Base-by-base conservation (phyloP, 2,888 invertebrate genomes). In the Nemotelus pantherinus region DNA sequence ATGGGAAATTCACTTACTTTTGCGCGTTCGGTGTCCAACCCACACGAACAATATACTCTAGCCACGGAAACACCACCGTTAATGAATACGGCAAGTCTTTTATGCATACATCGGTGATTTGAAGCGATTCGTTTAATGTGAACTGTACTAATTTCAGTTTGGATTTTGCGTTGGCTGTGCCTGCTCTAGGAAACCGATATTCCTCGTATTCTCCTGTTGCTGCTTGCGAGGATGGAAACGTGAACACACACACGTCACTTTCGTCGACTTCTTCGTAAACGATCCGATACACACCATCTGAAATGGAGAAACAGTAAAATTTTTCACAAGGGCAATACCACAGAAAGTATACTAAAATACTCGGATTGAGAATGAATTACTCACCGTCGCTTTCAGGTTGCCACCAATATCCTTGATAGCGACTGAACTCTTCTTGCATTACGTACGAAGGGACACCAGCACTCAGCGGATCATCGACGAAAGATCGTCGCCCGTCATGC, bases 361-460 rank as follows among this genome's bases (percentile, higher is more conserved):
- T 53, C 53, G 10, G 41, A 41, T 41, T 43, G 41, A 25, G 1
- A 10, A 41, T 63, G 9, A 41, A 10, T 5, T 43, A 77, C 43
- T 77, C 83, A 92, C 92, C 92, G 80, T 90, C 88, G 67, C 91
- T 90, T 81, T 90, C 89, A 0, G 97, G 96, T 84, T 97, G 96
- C 99, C 99, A 99, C 99, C 99, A 99, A 87, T 96, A 98, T 0
- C 98, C 99, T 78, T 95, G 95, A 86, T 97, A 99, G 53, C 98
- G 89, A 81, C 95, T 95, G 87, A 99, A 98, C 88, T 99, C 99
- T 86, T 99, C 99, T 87, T 99, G 99, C 86, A 97, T 97, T 0
- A 99, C 97, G 87, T 98, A 99, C 2, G 97, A 97, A 0, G 99
- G 98, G n/a, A 96, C 93, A 0, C 99, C 99, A 0, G 98, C 96